A percentile compares a stretch with the other conserved stretches of the same genome.
Evolutionary conservation across 1,140 invertebrate genomes (phyloP).

Genomic region (Armadillidium nasatum): DNA sequence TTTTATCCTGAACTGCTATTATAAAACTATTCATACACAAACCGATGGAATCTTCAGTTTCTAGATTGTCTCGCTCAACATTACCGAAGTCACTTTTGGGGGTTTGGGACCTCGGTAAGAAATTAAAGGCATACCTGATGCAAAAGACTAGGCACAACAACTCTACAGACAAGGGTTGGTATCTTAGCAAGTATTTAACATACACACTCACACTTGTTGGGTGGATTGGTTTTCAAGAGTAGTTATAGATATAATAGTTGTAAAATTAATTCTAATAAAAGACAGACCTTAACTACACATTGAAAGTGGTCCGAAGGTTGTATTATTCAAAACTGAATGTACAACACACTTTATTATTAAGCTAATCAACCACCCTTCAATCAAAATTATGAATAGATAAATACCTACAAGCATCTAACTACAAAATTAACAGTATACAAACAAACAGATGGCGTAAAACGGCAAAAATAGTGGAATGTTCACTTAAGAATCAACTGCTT

Average conservation of each 20-base stretch:
- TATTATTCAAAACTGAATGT: too few species aligned
- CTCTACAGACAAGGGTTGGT: constrained; percentile 2
- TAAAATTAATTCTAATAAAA: too few species aligned
- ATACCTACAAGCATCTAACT: neutral
- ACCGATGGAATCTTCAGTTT: neutral
- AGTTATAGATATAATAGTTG: too few species aligned
- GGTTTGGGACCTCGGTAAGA: neutral
- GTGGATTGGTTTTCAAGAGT: neutral
- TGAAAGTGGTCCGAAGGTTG: too few species aligned
- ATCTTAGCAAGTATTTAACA: neutral
- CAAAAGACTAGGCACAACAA: neutral
- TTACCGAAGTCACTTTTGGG: neutral
- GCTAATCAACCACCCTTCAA: neutral
- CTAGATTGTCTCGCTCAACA: neutral
- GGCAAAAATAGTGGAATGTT: constrained; percentile 10
- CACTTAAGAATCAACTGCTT: neutral
- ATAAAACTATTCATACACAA: neutral
- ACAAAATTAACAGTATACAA: constrained; percentile 8
- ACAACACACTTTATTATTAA: neutral
- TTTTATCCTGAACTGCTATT: too few species aligned
- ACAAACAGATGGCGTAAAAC: neutral
- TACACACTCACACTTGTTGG: neutral
- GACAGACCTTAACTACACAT: too few species aligned
- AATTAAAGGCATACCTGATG: neutral
- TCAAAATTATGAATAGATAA: too few species aligned